These are phyloP conservation scores for Bombus difficillimus DNA, from an alignment of 1,140 invertebrate genomes.

Conservation along the genomic window DNA sequence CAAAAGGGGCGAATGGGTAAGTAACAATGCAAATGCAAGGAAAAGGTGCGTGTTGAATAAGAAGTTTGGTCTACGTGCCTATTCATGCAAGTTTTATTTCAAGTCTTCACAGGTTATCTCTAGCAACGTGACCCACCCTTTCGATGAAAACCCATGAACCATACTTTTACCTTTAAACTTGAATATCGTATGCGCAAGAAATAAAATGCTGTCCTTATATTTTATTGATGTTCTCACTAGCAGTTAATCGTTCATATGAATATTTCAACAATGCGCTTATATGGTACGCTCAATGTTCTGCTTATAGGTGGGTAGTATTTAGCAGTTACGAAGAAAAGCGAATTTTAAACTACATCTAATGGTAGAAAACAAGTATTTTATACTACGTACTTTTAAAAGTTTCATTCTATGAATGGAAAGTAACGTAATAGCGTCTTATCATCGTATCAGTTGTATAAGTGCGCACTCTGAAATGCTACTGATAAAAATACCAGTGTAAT, in stretches of 20 bases:
- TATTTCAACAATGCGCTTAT: neutral
- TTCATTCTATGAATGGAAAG: neutral
- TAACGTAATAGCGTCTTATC: neutral
- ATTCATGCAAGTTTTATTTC: slow-evolving; percentile 30
- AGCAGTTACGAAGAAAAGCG: neutral
- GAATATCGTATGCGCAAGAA: neutral
- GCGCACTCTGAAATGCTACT: too few species aligned
- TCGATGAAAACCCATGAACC: slow-evolving; percentile 1
- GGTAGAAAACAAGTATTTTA: neutral
- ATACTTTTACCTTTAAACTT: neutral
- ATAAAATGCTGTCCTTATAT: neutral
- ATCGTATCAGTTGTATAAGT: neutral
- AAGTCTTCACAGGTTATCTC: slow-evolving; percentile 28
- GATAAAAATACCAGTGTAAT: neutral
- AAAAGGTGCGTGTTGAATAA: slow-evolving; percentile 29
- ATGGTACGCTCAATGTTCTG: neutral
- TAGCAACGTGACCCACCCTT: slow-evolving; percentile 20
- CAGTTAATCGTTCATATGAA: neutral
- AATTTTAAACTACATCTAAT: neutral
- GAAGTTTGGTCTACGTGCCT: slow-evolving; percentile 18
- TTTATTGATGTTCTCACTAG: neutral
- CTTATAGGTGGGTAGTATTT: neutral
- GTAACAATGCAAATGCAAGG: slow-evolving; percentile 33
- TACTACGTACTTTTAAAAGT: neutral
- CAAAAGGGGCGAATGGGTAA: slow-evolving; percentile 45